phyloP scores from a whole-genome alignment of 2,113 vertebrate species.

The Melospiza georgiana region DNA sequence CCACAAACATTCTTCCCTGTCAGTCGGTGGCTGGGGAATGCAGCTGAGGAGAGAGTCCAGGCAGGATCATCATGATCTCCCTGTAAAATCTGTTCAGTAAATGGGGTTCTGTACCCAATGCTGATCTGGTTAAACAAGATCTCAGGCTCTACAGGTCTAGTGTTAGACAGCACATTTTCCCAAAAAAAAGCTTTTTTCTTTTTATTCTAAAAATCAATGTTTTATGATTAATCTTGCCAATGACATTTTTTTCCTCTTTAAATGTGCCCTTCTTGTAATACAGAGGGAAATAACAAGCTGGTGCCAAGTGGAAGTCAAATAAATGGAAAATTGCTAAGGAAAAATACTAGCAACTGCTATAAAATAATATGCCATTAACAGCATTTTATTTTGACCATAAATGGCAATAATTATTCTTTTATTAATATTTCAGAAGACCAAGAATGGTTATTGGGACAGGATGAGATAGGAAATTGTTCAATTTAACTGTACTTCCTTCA shows the following conservation, averaged over 20 bases:
- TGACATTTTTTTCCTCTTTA: neutral
- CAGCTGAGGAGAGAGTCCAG: neutral
- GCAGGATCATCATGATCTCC: neutral
- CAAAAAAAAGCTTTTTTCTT: neutral
- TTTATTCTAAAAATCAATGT: neutral
- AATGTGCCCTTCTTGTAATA: neutral
- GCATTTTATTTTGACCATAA: constrained; percentile 46
- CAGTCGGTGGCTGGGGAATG: neutral
- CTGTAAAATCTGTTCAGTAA: neutral
- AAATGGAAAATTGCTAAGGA: constrained; percentile 19
- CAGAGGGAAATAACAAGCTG: neutral
- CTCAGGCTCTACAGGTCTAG: neutral
- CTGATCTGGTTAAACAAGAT: neutral
- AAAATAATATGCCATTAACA: constrained; percentile 40
- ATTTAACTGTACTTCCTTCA: constrained; percentile 27
- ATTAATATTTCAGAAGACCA: constrained; percentile 46
- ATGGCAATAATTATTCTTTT: constrained; percentile 14
- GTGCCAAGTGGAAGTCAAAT: constrained; percentile 59
- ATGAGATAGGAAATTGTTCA: constrained; percentile 30
- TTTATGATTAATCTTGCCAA: constrained; percentile 5
- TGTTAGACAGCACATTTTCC: neutral
- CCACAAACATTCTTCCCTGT: neutral
- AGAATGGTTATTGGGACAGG: constrained; percentile 2
- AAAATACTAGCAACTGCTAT: constrained; percentile 42
- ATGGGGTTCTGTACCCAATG: neutral